phyloP scores from a whole-genome alignment of 2,888 invertebrate species.

The Pterostichus madidus region DNA sequence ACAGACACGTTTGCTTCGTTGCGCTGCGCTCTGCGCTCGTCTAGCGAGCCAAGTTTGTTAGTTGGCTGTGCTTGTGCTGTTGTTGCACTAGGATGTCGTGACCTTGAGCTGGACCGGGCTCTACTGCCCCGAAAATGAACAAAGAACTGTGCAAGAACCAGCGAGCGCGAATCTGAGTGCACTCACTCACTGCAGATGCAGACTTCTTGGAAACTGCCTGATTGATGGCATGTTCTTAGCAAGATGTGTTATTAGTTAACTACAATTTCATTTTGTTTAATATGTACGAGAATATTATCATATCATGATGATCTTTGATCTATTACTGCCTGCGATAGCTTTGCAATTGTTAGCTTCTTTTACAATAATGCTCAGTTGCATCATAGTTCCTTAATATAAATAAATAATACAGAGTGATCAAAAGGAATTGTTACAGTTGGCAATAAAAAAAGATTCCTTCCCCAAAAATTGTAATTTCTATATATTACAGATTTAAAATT shows the following conservation, averaged over 20 bases:
- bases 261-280: too few species aligned
- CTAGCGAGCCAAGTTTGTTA: slow-evolving; percentile 12
- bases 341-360: too few species aligned
- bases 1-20: slow-evolving; percentile 48
- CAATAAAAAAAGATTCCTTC: too few species aligned
- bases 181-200: neutral
- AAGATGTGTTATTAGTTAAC: neutral
- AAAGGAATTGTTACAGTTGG: too few species aligned
- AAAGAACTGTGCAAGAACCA: slow-evolving; percentile 35
- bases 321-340: too few species aligned
- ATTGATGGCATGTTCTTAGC: slow-evolving; percentile 13
- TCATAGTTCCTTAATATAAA: too few species aligned
- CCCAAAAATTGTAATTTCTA: too few species aligned
- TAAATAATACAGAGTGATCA: too few species aligned
- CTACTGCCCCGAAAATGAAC: slow-evolving; percentile 50
- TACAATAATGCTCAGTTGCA: too few species aligned
- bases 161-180: neutral
- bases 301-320: too few species aligned
- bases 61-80: neutral
- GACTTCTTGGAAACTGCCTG: slow-evolving; percentile 28
- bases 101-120: slow-evolving; percentile 31
- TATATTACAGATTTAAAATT: too few species aligned
- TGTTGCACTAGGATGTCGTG: slow-evolving; percentile 26
- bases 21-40: neutral
- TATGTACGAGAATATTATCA: too few species aligned